These are phyloP conservation scores for Edolisoma coerulescens DNA, from an alignment of 2,113 vertebrate species.

Conservation along the genomic window DNA sequence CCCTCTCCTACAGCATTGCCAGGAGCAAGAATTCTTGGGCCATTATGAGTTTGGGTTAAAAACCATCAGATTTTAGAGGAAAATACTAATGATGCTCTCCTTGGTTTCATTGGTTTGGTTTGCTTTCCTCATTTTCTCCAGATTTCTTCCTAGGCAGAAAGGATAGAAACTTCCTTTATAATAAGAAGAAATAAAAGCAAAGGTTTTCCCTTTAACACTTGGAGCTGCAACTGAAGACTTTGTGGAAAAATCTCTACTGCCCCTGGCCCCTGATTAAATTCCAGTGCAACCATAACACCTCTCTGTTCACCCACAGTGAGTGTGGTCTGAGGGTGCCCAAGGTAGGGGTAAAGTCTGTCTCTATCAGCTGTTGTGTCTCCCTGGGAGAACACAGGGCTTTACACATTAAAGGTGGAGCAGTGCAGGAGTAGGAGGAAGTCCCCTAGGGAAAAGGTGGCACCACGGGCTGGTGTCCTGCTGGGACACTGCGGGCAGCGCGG, in stretches of 20 bases:
- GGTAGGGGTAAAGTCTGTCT: neutral
- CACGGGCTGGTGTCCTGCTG: neutral
- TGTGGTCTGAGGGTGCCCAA: accelerated
- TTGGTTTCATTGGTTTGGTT: neutral
- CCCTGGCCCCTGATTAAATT: neutral
- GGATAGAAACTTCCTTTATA: neutral
- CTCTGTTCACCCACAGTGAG: neutral
- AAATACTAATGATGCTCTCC: neutral
- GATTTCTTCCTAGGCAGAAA: neutral
- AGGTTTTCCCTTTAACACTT: neutral
- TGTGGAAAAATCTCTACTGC: neutral
- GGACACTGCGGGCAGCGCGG: neutral
- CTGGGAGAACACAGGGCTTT: neutral
- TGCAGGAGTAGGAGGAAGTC: neutral
- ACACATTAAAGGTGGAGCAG: accelerated
- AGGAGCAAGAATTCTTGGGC: neutral
- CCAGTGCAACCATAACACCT: neutral
- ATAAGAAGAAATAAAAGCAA: neutral
- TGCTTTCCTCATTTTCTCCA: neutral
- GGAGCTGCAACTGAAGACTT: neutral
- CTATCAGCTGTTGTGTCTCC: neutral
- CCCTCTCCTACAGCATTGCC: neutral
- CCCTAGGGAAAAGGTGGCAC: neutral
- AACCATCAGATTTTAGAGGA: neutral
- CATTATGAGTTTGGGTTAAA: neutral